These are phyloP conservation scores for Unio pictorum DNA, from an alignment of 2,888 invertebrate species.

Conservation along the genomic window DNA sequence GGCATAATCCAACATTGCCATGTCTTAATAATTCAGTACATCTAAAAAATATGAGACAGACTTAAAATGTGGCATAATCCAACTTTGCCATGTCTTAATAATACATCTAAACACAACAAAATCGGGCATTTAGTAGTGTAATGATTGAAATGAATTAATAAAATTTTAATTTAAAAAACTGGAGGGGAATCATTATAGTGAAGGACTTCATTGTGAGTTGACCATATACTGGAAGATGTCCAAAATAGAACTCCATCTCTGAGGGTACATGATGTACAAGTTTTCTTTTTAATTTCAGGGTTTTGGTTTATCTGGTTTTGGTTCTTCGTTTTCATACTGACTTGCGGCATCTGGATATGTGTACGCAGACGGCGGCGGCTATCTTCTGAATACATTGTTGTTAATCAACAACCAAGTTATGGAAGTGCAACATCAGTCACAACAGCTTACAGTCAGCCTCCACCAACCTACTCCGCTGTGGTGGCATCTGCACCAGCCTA, in stretches of 20 bases:
- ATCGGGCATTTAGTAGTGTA: too few relatives aligned
- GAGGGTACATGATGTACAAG: neutral
- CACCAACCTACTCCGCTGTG: neutral
- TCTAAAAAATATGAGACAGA: too few relatives aligned
- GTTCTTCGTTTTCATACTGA: slow-evolving; percentile 33
- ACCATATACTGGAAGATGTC: too few relatives aligned
- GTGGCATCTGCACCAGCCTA: slow-evolving; percentile 20
- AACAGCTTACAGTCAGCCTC: neutral
- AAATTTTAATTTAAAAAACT: too few relatives aligned
- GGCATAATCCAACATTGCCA: too few relatives aligned
- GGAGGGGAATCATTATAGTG: too few relatives aligned
- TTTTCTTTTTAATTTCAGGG: slow-evolving; percentile 37
- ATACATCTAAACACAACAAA: too few relatives aligned
- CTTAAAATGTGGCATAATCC: too few relatives aligned
- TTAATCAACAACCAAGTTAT: slow-evolving; percentile 31
- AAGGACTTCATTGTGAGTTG: too few relatives aligned
- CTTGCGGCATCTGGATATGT: slow-evolving; percentile 40
- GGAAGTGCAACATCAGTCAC: slow-evolving; percentile 29
- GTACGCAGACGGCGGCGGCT: slow-evolving; percentile 33
- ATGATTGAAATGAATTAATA: too few relatives aligned
- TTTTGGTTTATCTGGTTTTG: slow-evolving; percentile 53
- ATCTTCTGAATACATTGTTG: slow-evolving; percentile 31
- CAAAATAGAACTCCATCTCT: neutral
- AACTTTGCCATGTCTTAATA: too few relatives aligned
- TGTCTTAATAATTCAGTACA: too few relatives aligned